Conservation (phyloP, 2,888 invertebrate species). For the Tethea ocularis region DNA sequence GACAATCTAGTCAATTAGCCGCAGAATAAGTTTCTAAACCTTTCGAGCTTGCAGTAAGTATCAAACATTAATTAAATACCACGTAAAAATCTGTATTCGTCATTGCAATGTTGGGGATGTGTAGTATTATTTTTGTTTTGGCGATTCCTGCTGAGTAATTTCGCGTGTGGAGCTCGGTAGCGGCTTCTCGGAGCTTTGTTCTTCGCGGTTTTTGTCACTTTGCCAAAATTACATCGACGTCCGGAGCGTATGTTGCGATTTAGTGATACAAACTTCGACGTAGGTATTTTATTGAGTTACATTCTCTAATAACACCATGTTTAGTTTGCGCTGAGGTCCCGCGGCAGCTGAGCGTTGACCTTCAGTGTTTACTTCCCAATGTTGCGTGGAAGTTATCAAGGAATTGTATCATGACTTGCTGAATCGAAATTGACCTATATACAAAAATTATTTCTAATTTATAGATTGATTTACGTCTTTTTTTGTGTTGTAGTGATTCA, state of each 20-base stretch:
- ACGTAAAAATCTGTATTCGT: conserved; percentile 12
- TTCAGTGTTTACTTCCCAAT: conserved; percentile 7
- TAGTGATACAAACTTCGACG: background rate
- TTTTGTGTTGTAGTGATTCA: background rate
- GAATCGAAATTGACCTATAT: conserved; percentile 3
- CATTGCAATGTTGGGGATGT: conserved; percentile 26
- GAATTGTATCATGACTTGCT: conserved; percentile 11
- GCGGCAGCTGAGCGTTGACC: conserved; percentile 4
- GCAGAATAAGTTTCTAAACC: conserved; percentile 26
- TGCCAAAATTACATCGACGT: conserved; percentile 33
- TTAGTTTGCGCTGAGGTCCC: background rate
- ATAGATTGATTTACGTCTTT: background rate
- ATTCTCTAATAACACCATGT: background rate
- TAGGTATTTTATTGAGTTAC: background rate
- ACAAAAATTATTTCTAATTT: too few relatives aligned
- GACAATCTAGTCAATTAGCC: conserved; percentile 20
- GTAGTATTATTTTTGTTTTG: conserved; percentile 51
- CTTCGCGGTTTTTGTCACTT: conserved; percentile 31
- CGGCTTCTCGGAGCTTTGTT: conserved; percentile 26
- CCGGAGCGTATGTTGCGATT: background rate
- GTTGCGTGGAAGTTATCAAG: background rate
- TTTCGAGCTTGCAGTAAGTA: conserved; percentile 9
- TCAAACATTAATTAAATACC: background rate
- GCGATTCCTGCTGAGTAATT: conserved; percentile 57
- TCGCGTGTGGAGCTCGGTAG: conserved; percentile 24